Percentiles rank a stretch among this genome's conserved stretches.
Evolutionary conservation across 2,797 vertebrate species (phyloP).

Genomic region (Bucorvus abyssinicus): DNA sequence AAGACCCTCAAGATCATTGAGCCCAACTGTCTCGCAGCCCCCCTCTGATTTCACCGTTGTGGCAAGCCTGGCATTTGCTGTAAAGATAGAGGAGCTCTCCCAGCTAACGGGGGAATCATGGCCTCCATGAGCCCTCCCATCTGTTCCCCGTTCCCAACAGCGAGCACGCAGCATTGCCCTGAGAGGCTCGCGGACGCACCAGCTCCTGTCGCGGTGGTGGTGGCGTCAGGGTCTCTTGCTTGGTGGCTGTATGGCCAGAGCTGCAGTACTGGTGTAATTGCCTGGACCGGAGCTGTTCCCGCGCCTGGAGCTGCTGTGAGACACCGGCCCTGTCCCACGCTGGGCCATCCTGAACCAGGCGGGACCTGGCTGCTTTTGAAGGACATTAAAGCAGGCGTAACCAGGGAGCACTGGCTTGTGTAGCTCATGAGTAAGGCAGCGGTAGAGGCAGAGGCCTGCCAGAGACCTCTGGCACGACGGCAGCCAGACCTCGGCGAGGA

Average conservation of each 20-base stretch:
- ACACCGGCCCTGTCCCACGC: background rate
- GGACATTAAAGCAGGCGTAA: background rate
- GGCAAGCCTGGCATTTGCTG: background rate
- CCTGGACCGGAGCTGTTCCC: background rate
- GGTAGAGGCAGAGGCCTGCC: background rate
- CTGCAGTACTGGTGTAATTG: background rate
- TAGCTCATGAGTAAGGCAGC: background rate
- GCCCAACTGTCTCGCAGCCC: background rate
- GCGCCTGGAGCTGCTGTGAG: background rate
- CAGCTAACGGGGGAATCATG: background rate
- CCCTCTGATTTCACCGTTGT: fast-evolving
- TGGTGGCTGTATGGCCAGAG: background rate
- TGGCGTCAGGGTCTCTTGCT: background rate
- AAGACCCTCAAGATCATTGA: too few species aligned
- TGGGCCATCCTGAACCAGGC: background rate
- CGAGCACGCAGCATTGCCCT: fast-evolving
- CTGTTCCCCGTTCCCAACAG: background rate
- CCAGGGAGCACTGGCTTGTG: background rate
- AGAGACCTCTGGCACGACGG: background rate
- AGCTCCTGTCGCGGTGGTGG: background rate
- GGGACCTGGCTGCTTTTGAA: background rate
- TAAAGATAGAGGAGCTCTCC: background rate
- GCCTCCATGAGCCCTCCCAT: background rate
- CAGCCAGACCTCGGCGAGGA: conserved; percentile 22
- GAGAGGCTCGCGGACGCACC: fast-evolving